Percentiles rank a stretch among this genome's conserved stretches.
Evolutionary conservation across 1,140 invertebrate species (phyloP).

Genomic region (Bursaphelenchus mucronatus): DNA sequence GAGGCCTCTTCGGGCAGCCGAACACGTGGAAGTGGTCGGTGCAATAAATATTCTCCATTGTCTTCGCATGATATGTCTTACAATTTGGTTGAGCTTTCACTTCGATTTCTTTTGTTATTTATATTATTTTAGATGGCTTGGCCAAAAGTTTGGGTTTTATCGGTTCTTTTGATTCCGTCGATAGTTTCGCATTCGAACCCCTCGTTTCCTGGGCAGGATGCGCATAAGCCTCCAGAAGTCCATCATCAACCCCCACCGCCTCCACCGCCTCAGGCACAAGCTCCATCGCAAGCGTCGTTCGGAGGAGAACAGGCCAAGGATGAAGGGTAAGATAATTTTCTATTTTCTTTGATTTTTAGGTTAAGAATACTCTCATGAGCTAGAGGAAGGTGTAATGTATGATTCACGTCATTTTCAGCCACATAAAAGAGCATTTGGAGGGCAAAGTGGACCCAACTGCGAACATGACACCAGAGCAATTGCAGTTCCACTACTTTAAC

Average conservation of each 20-base stretch:
- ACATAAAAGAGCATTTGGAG: conserved; percentile 65
- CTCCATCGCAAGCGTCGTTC: conserved; percentile 43
- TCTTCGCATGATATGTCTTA: too few relatives aligned
- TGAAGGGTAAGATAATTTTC: conserved; percentile 45
- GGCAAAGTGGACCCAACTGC: conserved; percentile 62
- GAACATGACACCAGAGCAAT: conserved; percentile 63
- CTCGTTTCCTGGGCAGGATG: conserved; percentile 36
- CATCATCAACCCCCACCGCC: conserved; percentile 37
- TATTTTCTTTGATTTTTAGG: conserved; percentile 9
- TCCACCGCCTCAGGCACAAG: conserved; percentile 33
- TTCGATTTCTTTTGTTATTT: too few relatives aligned
- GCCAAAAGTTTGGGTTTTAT: too few relatives aligned
- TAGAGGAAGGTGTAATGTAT: not conserved
- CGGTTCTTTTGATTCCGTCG: too few relatives aligned
- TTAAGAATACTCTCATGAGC: conserved; percentile 4
- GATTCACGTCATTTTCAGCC: conserved; percentile 56
- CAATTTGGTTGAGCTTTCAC: too few relatives aligned
- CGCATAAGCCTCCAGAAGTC: conserved; percentile 32
- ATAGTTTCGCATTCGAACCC: conserved; percentile 25
- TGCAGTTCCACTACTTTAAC: conserved; percentile 66
- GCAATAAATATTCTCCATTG: too few relatives aligned
- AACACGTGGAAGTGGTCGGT: too few relatives aligned
- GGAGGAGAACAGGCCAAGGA: conserved; percentile 59
- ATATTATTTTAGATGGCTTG: too few relatives aligned
- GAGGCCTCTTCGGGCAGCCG: too few relatives aligned